Percentiles rank a stretch among this genome's conserved stretches.
Conservation (phyloP, 2,888 invertebrate genomes). For the Drosophila barbarae region DNA sequence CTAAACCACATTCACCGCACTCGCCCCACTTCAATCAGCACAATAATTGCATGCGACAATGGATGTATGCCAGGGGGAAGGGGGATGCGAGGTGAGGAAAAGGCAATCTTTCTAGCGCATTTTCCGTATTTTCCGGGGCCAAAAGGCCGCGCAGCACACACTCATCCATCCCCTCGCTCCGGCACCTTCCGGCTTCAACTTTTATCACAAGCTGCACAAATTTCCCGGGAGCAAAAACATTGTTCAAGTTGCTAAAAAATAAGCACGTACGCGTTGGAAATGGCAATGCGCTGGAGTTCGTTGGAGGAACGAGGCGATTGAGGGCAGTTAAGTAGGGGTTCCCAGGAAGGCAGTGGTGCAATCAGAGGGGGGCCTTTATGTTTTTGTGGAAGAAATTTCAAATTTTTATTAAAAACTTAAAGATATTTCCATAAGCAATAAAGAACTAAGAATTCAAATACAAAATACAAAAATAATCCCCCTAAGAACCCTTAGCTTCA, state of each 20-base stretch:
- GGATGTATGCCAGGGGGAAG: constrained; percentile 41
- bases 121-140: constrained; percentile 45
- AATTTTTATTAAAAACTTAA: background rate
- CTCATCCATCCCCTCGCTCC: background rate
- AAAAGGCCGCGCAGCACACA: constrained; percentile 12
- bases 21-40: constrained; percentile 27
- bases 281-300: constrained; percentile 40
- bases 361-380: background rate
- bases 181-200: constrained; percentile 40
- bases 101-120: constrained; percentile 28
- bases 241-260: constrained; percentile 70
- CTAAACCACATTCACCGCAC: constrained; percentile 23
- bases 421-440: background rate
- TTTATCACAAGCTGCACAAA: constrained; percentile 63
- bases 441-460: background rate
- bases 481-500: background rate
- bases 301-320: constrained; percentile 5
- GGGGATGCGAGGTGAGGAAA: background rate
- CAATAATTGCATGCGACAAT: constrained; percentile 42
- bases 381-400: background rate
- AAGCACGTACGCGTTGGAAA: constrained; percentile 70
- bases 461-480: background rate
- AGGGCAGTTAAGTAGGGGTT: constrained; percentile 5
- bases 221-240: constrained; percentile 59
- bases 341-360: background rate